Base-by-base conservation (phyloP, 2,113 vertebrate genomes). In the Dunckerocampus dactyliophorus region DNA sequence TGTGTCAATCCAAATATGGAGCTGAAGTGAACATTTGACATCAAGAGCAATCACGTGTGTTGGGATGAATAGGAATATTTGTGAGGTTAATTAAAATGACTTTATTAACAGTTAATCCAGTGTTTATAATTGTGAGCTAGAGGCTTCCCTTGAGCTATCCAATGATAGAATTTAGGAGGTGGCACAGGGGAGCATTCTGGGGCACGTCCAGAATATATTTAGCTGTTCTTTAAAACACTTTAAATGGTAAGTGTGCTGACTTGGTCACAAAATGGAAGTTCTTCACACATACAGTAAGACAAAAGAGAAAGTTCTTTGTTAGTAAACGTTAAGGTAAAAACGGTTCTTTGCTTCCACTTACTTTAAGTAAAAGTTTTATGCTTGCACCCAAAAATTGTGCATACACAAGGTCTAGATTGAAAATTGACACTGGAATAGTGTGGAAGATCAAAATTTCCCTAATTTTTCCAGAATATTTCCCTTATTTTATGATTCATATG, bases 171-270 rank as follows among this genome's bases (percentile, higher is more conserved):
- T 76, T 58, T 74, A 67, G 54, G 59, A 68, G 77, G 72, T 78
- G 74, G 80, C 72, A 77, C 34, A 66, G 62, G 54, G 55, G 49
- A 68, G 74, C 60, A 80, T 76, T 79, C 69, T 71, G 62, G 65
- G 67, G 69, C 1, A 17, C n/a, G 48, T 50, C 64, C 74, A 72
- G 80, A 82, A 66, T 90, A 90, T 90, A 89, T 91, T 90, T 90
- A 92, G 90, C 84, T 65, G 47, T 69, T 78, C 71, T 78, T 75
- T 60, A 82, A 76, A 79, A 75, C 70, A 59, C 79, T 87, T 82
- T 78, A 89, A 82, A 88, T 82, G 80, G 81, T 47, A 67, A 72
- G 52, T 68, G 60, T 59, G 47, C 64, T 62, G 59, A 59, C 43
- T 59, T 37, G 52, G 58, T 50, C 56, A 61, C 60, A 53, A 72